Evolutionary conservation across 1,140 invertebrate genomes (phyloP).

Genomic region (Mactra quadrangularis): DNA sequence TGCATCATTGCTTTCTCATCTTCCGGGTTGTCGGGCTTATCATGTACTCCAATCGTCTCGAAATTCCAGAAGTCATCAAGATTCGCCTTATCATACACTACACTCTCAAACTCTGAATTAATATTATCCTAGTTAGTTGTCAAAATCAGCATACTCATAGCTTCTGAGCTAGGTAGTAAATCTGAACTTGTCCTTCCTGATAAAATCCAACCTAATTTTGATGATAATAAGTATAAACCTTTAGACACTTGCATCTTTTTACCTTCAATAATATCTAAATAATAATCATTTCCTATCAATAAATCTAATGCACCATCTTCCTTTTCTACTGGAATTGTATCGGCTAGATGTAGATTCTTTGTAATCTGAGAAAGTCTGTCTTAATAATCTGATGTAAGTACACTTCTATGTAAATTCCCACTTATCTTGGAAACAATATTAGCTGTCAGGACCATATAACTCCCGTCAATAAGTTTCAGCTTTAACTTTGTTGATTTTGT

Average conservation of each 20-base stretch:
- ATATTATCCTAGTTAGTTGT: background rate
- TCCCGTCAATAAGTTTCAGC: constrained; percentile 18
- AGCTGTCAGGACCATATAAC: background rate
- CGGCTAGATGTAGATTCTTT: background rate
- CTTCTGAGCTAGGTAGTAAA: no score
- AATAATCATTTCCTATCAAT: constrained; percentile 11
- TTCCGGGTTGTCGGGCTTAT: background rate
- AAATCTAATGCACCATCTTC: background rate
- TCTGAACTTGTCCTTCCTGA: constrained; percentile 12
- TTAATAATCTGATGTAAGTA: background rate
- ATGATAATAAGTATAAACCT: background rate
- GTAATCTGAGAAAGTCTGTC: background rate
- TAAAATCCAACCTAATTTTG: constrained; percentile 26
- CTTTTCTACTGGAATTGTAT: background rate
- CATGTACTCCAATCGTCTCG: background rate
- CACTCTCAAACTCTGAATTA: no score
- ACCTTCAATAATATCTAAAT: background rate
- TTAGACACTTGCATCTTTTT: background rate
- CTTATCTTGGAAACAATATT: constrained; percentile 22
- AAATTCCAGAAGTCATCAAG: background rate
- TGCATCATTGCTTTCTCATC: background rate
- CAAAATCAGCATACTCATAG: constrained; percentile 7
- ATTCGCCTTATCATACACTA: background rate
- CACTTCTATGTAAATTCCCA: constrained; percentile 9
- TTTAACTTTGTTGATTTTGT: constrained; percentile 14